Evolutionary conservation across 2,113 vertebrate species (phyloP).

Genomic region (Solenodon paradoxus): DNA sequence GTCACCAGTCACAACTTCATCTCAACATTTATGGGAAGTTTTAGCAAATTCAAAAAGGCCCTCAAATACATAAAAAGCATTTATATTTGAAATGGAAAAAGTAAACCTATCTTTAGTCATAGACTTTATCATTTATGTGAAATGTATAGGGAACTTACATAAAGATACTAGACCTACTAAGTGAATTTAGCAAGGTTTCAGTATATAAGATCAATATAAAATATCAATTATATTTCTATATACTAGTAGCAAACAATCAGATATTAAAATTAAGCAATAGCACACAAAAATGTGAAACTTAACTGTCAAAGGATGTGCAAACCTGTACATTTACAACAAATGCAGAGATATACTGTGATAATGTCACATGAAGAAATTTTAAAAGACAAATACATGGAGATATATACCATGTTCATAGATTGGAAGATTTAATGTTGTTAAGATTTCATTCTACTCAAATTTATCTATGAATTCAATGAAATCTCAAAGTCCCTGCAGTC

Average conservation of each 20-base stretch:
- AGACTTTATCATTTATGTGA: neutral
- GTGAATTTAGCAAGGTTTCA: no score
- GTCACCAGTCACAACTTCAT: neutral
- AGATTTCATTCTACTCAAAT: neutral
- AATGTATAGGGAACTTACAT: neutral
- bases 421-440: no score
- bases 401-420: no score
- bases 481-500: neutral
- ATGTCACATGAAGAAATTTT: neutral
- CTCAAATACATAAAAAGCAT: neutral
- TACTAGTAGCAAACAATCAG: no score
- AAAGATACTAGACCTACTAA: neutral
- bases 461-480: neutral
- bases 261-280: neutral
- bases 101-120: neutral
- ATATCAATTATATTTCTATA: no score
- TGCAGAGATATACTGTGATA: neutral
- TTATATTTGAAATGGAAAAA: neutral
- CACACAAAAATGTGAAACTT: neutral
- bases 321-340: neutral
- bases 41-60: neutral
- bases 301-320: neutral
- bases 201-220: no score
- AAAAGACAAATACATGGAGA: neutral
- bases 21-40: neutral